Evolutionary conservation across 2,888 invertebrate genomes (phyloP).

Genomic region (Alviniconcha strummeri): DNA sequence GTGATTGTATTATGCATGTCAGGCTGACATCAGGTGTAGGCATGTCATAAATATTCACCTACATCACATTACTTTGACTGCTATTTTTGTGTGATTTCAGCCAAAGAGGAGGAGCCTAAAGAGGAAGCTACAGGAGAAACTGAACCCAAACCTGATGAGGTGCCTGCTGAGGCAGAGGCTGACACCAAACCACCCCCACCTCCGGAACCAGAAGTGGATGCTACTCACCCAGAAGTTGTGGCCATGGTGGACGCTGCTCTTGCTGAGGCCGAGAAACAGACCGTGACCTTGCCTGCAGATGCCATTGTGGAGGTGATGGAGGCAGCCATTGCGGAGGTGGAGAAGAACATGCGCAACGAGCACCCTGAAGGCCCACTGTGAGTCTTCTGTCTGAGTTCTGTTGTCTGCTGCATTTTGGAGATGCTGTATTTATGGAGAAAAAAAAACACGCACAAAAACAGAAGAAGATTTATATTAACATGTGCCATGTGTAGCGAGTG

Average conservation of each 20-base stretch:
- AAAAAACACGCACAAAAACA: too few relatives aligned
- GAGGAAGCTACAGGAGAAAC: slow-evolving; percentile 43
- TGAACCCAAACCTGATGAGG: slow-evolving; percentile 37
- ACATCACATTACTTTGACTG: too few relatives aligned
- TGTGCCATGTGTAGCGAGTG: too few relatives aligned
- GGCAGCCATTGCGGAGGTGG: slow-evolving; percentile 64
- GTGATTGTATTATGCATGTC: too few relatives aligned
- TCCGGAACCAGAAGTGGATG: slow-evolving; percentile 56
- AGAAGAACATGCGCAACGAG: slow-evolving; percentile 61
- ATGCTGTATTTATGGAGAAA: too few relatives aligned
- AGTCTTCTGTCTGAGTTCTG: slow-evolving; percentile 39
- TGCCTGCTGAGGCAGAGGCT: slow-evolving; percentile 36
- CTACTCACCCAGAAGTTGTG: slow-evolving; percentile 69
- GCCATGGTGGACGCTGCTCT: slow-evolving; percentile 67
- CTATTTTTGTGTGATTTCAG: background rate
- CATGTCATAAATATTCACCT: too few relatives aligned
- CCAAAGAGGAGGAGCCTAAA: slow-evolving; percentile 37
- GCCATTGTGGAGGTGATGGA: slow-evolving; percentile 68
- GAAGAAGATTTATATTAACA: too few relatives aligned
- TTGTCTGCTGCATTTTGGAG: too few relatives aligned
- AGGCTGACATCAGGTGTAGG: too few relatives aligned
- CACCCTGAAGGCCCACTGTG: slow-evolving; percentile 68
- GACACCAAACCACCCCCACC: slow-evolving; percentile 34
- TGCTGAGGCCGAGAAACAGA: slow-evolving; percentile 61
- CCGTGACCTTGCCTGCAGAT: slow-evolving; percentile 62